Percentiles rank a stretch among this genome's conserved stretches.
Evolutionary conservation across 2,888 invertebrate genomes (phyloP).

Genomic region (Lutraria lutraria): DNA sequence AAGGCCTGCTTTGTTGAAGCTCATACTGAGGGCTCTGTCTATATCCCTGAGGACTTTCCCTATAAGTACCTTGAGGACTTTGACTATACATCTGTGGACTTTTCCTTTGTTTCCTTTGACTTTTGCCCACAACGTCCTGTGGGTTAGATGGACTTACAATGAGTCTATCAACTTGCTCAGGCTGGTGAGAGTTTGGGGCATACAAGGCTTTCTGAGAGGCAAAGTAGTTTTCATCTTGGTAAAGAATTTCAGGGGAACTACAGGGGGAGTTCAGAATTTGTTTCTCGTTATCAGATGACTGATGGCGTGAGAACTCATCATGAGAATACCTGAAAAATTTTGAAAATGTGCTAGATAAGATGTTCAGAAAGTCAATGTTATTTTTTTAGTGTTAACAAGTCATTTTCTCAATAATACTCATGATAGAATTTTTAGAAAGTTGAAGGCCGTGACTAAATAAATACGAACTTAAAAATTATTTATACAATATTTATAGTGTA

Average conservation of each 20-base stretch:
- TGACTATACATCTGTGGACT: conserved; percentile 43
- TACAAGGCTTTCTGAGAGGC: conserved; percentile 40
- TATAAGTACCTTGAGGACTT: conserved; percentile 43
- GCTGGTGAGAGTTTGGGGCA: not conserved
- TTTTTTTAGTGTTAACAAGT: too few species aligned
- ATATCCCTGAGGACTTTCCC: conserved; percentile 44
- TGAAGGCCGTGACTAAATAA: too few species aligned
- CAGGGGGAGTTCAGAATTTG: conserved; percentile 61
- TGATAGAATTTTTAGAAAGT: too few species aligned
- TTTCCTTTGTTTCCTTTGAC: conserved; percentile 32
- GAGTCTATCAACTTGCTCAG: conserved; percentile 36
- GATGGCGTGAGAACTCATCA: conserved; percentile 67
- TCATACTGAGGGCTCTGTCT: conserved; percentile 38
- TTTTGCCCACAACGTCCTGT: conserved; percentile 33
- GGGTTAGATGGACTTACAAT: conserved; percentile 56
- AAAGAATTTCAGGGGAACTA: conserved; percentile 56
- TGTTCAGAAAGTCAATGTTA: too few species aligned
- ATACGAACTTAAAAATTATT: too few species aligned
- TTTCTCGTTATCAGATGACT: conserved; percentile 50
- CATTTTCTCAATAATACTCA: too few species aligned
- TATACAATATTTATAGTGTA: too few species aligned
- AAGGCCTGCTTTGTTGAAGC: conserved; percentile 36
- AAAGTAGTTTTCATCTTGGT: conserved; percentile 44
- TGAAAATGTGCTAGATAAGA: too few species aligned
- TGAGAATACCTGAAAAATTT: conserved; percentile 62